Base-by-base conservation (phyloP, 1,140 invertebrate species). In the Bombus pyrosoma region DNA sequence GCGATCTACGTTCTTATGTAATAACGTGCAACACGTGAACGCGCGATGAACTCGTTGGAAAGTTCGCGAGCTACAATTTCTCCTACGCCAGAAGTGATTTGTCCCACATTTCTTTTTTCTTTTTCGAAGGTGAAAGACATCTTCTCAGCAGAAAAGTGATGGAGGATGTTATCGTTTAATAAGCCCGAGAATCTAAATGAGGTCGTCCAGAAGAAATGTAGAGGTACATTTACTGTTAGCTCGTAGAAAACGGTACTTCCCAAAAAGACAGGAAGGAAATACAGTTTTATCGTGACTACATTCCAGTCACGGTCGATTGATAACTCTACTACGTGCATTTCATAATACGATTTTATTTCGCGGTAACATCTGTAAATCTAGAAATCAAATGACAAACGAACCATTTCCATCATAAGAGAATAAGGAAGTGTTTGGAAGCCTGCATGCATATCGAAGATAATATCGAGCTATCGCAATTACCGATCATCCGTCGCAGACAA, bases 21-120 rank as follows among this genome's bases (percentile, higher is more conserved):
- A 85, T 37, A 41, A 62, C 28, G 43, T 12, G 69, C 43, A 81
- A 80, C 79, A 82, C 79, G 84, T 75, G 79, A 81, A 82, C 77
- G 68, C 77, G 62, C 32, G 43, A 22, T 13, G 37, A 53, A 83
- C 43, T 41, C 34, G 43, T 22, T 32, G 43, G 28, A 34, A 74
- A 66, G 69, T 81, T 59, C 53, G 37, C 37, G 32, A 73, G 18
- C 41, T 75, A 37, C 41, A 83, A 47, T 76, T 75, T 75, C 37
- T 18, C 64, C 59, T 66, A 1, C 39, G 15, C 1, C 39, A n/a
- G 34, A 25, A 43, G 25, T 81, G 37, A 72, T 72, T 81, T 47
- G 59, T 72, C 43, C 4, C 25, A 53, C 22, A 32, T 47, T 43
- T 53, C 47, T 53, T 28, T 64, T 32, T 37, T 41, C 41, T 12